Evolutionary conservation across 2,888 invertebrate species (phyloP).

Genomic region (Drosophila limbata): DNA sequence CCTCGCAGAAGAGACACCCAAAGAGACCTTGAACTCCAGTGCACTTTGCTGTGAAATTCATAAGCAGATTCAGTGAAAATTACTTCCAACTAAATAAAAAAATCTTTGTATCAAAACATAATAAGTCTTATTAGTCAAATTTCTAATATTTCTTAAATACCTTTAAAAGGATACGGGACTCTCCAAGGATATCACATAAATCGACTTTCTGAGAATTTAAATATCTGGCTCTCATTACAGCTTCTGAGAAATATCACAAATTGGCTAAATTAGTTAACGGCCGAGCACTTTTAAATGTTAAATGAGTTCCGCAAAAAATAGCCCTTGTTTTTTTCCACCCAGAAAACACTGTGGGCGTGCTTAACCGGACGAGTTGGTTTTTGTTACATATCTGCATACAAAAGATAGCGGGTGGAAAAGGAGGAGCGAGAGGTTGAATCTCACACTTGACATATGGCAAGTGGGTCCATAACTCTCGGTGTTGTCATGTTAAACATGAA

Average conservation of each 20-base stretch:
- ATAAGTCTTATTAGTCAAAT: not conserved
- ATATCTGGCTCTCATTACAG: not conserved
- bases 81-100: not conserved
- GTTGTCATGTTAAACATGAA: slow-evolving; percentile 77
- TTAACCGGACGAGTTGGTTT: slow-evolving; percentile 9
- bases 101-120: not conserved
- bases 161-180: not conserved
- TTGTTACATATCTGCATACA: slow-evolving; percentile 35
- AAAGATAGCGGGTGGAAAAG: not conserved
- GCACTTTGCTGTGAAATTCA: not conserved
- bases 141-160: not conserved
- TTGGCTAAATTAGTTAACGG: not conserved
- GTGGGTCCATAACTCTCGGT: slow-evolving; percentile 73
- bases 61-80: slow-evolving; percentile 13
- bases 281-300: not conserved
- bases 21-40: slow-evolving; percentile 6
- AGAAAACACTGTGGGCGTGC: slow-evolving; percentile 14
- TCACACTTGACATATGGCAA: slow-evolving; percentile 52
- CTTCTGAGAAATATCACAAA: not conserved
- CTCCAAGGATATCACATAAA: not conserved
- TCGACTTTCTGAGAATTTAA: not conserved
- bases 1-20: not conserved
- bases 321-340: not conserved
- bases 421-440: slow-evolving; percentile 5
- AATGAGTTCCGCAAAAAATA: not conserved